These are phyloP conservation scores for Cettia cetti DNA, from an alignment of 2,113 vertebrate species.

Conservation along the genomic window DNA sequence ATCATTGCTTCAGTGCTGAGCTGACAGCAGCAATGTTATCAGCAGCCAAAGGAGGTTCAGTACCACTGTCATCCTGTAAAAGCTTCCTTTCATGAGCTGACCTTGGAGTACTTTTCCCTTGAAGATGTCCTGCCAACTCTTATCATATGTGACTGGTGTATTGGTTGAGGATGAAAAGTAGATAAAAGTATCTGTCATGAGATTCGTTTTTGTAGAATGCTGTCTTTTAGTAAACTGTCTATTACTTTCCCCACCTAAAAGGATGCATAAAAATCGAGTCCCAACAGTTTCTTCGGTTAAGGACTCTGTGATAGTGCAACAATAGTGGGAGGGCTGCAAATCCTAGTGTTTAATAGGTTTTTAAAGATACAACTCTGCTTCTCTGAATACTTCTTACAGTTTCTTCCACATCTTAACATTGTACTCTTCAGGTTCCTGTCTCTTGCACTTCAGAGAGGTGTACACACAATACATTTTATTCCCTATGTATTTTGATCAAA, in stretches of 20 bases:
- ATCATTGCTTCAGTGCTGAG: not conserved
- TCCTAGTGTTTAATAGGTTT: not conserved
- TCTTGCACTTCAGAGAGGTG: not conserved
- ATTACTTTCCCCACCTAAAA: not conserved
- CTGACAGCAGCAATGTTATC: not conserved
- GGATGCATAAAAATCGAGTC: not conserved
- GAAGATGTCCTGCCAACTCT: not conserved
- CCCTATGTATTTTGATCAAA: not conserved
- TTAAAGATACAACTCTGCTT: not conserved
- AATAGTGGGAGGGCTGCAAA: not conserved
- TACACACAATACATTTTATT: not conserved
- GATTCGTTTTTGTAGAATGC: not conserved
- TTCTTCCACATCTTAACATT: not conserved
- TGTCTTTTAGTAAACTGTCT: not conserved
- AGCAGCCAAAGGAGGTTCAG: not conserved
- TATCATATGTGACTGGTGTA: not conserved
- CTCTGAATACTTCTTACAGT: not conserved
- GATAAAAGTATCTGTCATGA: not conserved
- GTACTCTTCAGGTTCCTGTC: not conserved
- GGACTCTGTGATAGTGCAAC: not conserved
- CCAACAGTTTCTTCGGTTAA: not conserved
- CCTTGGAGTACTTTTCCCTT: not conserved
- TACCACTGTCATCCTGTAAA: not conserved
- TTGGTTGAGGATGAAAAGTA: not conserved
- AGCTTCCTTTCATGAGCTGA: constrained; percentile 32